Conservation (phyloP, 2,888 invertebrate species). For the Tenthredo mesomela region DNA sequence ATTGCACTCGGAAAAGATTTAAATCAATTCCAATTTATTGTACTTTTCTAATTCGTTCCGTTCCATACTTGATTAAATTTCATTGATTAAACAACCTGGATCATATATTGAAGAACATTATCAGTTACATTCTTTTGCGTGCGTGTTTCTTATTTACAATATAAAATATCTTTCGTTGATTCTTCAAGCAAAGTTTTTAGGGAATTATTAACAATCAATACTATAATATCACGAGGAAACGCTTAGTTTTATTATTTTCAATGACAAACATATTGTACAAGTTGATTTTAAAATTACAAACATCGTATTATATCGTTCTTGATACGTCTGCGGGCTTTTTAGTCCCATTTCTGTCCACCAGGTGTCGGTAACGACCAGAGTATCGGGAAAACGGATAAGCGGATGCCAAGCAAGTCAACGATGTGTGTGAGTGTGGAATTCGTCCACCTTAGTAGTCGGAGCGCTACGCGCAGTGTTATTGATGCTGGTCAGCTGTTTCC, state of each 20-base stretch:
- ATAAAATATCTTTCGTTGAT: neutral
- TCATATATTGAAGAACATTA: neutral
- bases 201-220: neutral
- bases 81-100: neutral
- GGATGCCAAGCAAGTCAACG: neutral
- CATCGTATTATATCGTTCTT: neutral
- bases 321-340: neutral
- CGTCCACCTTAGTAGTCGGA: neutral
- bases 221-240: neutral
- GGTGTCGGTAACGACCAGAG: constrained; percentile 1
- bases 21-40: neutral
- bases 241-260: neutral
- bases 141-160: neutral
- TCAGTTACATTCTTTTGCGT: neutral
- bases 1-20: neutral
- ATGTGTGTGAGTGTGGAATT: neutral
- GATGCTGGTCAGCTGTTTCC: constrained; percentile 43
- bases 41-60: neutral
- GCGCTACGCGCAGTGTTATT: constrained; percentile 11
- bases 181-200: neutral
- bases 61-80: neutral
- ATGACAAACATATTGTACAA: neutral
- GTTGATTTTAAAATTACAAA: neutral
- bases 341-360: neutral
- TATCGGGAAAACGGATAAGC: neutral